A percentile compares a stretch with the other conserved stretches of the same genome.
These are phyloP conservation scores for Chaetura pelagica DNA, from an alignment of 2,113 vertebrate genomes.

Conservation along the genomic window DNA sequence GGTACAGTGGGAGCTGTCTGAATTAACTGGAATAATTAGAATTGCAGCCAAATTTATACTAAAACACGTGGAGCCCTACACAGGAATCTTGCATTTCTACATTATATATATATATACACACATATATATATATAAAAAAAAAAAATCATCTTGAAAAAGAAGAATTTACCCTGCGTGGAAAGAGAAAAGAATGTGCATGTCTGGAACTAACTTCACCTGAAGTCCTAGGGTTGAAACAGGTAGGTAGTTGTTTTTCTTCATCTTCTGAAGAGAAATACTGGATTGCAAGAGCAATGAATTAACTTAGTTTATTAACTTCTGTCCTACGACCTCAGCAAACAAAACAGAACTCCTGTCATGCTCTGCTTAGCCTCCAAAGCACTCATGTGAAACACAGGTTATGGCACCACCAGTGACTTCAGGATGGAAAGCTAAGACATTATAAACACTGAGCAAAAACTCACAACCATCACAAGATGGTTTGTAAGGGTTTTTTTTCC, in stretches of 20 bases:
- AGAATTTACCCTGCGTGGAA: neutral
- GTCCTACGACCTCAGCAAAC: slow-evolving; percentile 11
- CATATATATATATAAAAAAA: neutral
- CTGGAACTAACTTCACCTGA: neutral
- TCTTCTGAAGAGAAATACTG: neutral
- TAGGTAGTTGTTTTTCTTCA: neutral
- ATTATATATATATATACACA: neutral
- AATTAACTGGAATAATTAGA: neutral
- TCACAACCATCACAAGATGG: neutral
- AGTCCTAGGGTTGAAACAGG: neutral
- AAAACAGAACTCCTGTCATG: slow-evolving; percentile 27
- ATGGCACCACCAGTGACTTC: neutral
- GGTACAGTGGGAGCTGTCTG: neutral
- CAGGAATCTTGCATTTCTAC: neutral
- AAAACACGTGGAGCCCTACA: neutral
- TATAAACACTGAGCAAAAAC: neutral
- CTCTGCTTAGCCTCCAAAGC: slow-evolving; percentile 36
- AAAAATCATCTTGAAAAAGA: neutral
- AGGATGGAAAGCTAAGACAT: neutral
- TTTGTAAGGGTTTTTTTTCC: neutral
- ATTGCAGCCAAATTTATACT: neutral
- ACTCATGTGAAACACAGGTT: neutral
- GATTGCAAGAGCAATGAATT: slow-evolving; percentile 13
- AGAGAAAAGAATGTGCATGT: neutral
- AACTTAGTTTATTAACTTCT: slow-evolving; percentile 49